Evolutionary conservation across 2,113 vertebrate genomes (phyloP).

Genomic region (Xiphophorus maculatus): DNA sequence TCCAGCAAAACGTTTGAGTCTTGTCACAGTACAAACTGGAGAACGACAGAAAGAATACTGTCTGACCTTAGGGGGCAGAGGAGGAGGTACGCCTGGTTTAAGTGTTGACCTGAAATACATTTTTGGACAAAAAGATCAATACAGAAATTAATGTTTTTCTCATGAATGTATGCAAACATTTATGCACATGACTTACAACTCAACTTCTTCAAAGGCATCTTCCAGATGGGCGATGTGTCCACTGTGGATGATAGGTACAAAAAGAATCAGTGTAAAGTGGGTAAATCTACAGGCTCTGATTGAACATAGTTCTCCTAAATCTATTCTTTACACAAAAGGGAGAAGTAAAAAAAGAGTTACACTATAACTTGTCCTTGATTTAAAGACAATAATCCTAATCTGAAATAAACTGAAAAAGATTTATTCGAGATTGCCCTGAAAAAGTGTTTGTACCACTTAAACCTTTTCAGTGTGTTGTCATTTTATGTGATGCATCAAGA

Average conservation of each 20-base stretch:
- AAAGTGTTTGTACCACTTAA: no score
- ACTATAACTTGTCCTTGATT: not conserved
- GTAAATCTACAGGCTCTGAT: not conserved
- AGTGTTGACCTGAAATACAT: conserved; percentile 86
- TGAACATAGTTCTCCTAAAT: not conserved
- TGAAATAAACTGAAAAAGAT: no score
- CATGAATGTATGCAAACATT: not conserved
- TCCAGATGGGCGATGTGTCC: conserved; percentile 85
- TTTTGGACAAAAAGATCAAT: not conserved
- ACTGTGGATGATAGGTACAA: conserved; percentile 66
- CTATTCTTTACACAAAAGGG: not conserved
- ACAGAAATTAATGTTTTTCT: not conserved
- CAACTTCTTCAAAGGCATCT: conserved; percentile 84
- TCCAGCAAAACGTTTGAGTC: not conserved
- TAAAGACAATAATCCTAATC: not conserved
- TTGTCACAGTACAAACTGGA: not conserved
- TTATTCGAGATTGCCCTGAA: no score
- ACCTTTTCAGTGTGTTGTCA: no score
- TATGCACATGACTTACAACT: conserved; percentile 82
- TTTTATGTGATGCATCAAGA: no score
- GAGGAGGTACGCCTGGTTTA: conserved; percentile 88
- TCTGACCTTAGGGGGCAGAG: conserved; percentile 93
- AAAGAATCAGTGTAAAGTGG: conserved; percentile 9
- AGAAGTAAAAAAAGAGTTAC: no score
- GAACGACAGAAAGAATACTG: not conserved